These are phyloP conservation scores for Ormyrus thymus DNA, from an alignment of 2,888 invertebrate genomes.

Conservation along the genomic window DNA sequence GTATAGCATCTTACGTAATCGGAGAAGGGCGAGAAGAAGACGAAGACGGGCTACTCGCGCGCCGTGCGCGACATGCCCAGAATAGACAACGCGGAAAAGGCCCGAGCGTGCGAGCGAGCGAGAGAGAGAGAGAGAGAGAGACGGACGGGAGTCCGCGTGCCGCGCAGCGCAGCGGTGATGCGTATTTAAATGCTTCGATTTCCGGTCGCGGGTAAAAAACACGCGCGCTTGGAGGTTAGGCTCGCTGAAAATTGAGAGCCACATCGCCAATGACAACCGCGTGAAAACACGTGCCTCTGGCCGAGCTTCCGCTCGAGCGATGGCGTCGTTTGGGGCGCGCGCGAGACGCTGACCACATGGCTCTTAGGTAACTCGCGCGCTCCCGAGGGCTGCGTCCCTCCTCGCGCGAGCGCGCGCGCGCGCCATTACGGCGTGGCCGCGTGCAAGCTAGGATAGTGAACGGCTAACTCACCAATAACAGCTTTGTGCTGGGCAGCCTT, in stretches of 20 bases:
- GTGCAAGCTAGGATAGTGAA: neutral
- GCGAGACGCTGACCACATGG: slow-evolving; percentile 52
- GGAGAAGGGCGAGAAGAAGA: slow-evolving; percentile 28
- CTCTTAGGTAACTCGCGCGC: slow-evolving; percentile 39
- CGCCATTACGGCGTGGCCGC: slow-evolving; percentile 55
- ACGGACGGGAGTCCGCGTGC: neutral
- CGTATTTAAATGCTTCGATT: neutral
- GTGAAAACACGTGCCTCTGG: slow-evolving; percentile 6
- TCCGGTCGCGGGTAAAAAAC: neutral
- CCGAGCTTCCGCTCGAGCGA: no score
- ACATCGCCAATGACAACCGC: slow-evolving; percentile 17
- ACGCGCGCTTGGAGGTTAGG: neutral
- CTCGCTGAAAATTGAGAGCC: neutral
- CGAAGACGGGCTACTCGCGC: neutral
- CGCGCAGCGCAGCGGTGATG: no score
- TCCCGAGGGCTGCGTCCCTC: slow-evolving; percentile 7
- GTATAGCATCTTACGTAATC: slow-evolving; percentile 47
- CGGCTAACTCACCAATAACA: slow-evolving; percentile 58
- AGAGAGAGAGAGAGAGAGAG: neutral
- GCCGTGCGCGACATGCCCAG: slow-evolving; percentile 21
- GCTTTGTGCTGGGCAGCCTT: slow-evolving; percentile 58
- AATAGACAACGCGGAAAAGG: slow-evolving; percentile 36
- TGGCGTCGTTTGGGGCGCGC: slow-evolving; percentile 14
- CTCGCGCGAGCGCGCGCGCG: slow-evolving; percentile 4
- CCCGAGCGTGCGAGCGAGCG: neutral